Evolutionary conservation across 1,140 invertebrate species (phyloP).

Genomic region (Zaprionus kolodkinae): DNA sequence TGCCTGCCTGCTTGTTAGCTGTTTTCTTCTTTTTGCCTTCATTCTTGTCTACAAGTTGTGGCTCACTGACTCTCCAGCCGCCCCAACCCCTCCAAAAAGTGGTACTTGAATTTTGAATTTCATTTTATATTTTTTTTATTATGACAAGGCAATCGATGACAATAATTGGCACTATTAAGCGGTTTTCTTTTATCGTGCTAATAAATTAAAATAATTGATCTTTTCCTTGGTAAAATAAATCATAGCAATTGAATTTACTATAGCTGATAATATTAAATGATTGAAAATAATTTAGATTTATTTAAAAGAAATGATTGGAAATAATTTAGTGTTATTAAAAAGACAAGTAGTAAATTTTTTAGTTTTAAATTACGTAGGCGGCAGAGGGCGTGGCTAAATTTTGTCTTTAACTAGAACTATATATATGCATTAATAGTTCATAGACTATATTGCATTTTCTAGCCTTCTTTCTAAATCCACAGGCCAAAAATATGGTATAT

Average conservation of each 20-base stretch:
- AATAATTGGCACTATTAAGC: background rate
- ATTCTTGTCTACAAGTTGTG: constrained; percentile 18
- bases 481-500: background rate
- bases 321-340: background rate
- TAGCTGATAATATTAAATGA: background rate
- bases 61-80: constrained; percentile 35
- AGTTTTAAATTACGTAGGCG: too few species aligned
- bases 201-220: background rate
- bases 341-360: too few species aligned
- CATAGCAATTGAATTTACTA: background rate
- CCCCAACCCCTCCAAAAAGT: constrained; percentile 12
- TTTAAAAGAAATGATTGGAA: background rate
- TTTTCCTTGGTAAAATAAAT: background rate
- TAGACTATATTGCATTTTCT: too few species aligned
- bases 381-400: too few species aligned
- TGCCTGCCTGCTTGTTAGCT: constrained; percentile 18
- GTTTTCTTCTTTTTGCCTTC: background rate
- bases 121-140: background rate
- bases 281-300: background rate
- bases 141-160: background rate
- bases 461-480: too few species aligned
- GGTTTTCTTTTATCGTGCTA: background rate
- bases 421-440: too few species aligned
- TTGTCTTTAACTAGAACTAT: too few species aligned
- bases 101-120: constrained; percentile 20